phyloP scores from a whole-genome alignment of 1,140 invertebrate genomes.

The Periplaneta americana region DNA sequence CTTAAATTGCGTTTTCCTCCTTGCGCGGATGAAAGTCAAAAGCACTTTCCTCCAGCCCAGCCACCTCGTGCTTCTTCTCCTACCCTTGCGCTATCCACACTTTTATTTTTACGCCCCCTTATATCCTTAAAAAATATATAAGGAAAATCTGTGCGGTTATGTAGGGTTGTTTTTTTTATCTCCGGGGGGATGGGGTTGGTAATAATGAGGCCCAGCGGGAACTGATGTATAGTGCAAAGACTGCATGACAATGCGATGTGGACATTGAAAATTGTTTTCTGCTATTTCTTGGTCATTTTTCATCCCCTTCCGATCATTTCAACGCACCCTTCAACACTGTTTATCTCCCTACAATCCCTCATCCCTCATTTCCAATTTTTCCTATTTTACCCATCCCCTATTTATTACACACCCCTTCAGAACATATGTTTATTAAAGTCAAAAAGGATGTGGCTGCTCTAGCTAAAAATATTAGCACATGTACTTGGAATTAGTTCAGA shows the following conservation, averaged over 20 bases:
- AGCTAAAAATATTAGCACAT: too few species aligned
- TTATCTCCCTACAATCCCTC: neutral
- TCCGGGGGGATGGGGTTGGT: neutral
- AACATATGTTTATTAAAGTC: neutral
- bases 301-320: neutral
- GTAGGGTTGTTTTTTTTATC: neutral
- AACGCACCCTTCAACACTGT: neutral
- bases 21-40: neutral
- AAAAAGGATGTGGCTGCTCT: too few species aligned
- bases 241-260: neutral
- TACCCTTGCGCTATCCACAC: neutral
- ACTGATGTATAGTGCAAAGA: neutral
- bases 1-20: conserved; percentile 13
- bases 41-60: neutral
- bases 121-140: conserved; percentile 5
- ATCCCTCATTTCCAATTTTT: neutral
- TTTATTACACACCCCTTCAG: neutral
- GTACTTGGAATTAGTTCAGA: too few species aligned
- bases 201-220: neutral
- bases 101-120: neutral
- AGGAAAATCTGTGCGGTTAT: conserved; percentile 6
- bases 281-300: neutral
- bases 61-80: neutral
- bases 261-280: neutral
- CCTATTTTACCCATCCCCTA: neutral